Percentiles rank a stretch among this genome's conserved stretches.
Conservation (phyloP, 2,797 vertebrate species). For the Acrossocheilus fasciatus region DNA sequence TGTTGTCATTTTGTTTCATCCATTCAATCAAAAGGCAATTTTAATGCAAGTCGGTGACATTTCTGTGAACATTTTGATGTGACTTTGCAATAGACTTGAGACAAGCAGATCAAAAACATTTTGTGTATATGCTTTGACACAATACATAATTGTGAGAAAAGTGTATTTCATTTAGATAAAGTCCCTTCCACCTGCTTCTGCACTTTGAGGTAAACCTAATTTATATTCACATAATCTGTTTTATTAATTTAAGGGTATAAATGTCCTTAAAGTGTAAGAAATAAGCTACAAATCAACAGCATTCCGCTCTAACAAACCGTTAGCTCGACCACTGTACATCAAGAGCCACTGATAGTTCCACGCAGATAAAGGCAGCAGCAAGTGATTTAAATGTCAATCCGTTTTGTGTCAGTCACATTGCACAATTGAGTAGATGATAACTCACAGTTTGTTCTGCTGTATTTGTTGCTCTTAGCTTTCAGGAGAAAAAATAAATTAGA, state of each 20-base stretch:
- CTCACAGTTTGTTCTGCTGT: background rate
- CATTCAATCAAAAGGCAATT: slow-evolving; percentile 1
- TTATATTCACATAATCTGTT: background rate
- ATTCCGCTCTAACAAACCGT: background rate
- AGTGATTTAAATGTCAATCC: background rate
- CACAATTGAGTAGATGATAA: background rate
- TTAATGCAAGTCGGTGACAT: background rate
- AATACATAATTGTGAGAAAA: background rate
- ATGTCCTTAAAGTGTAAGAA: background rate
- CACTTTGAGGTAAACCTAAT: background rate
- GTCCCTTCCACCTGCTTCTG: background rate
- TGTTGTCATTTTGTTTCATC: slow-evolving; percentile 22
- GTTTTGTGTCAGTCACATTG: background rate
- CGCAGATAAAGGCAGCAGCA: background rate
- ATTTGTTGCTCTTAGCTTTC: background rate
- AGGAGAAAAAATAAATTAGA: background rate
- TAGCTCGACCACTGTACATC: background rate
- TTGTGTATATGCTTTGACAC: background rate
- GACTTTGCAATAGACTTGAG: background rate
- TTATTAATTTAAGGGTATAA: too few species aligned
- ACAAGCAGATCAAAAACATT: background rate
- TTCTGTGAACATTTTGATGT: background rate
- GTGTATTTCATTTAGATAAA: background rate
- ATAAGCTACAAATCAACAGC: background rate
- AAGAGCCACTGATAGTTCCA: background rate